Evolutionary conservation across 2,113 vertebrate species (phyloP).

Genomic region (cat (Felis catus)): DNA sequence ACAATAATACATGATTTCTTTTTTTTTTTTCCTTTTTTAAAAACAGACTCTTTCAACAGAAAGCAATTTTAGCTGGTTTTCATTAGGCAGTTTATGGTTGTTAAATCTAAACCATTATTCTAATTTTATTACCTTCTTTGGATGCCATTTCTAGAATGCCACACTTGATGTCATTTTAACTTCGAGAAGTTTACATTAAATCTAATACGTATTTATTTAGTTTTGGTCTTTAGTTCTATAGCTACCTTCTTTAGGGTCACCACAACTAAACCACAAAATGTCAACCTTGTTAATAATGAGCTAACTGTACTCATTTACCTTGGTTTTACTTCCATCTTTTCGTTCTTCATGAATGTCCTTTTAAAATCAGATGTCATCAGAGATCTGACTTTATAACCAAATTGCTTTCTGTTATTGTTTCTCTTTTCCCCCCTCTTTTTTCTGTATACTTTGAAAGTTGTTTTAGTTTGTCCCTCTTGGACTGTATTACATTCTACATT

Average conservation of each 20-base stretch:
- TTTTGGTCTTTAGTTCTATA: neutral
- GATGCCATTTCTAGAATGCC: neutral
- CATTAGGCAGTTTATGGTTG: neutral
- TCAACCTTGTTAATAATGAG: neutral
- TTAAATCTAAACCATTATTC: neutral
- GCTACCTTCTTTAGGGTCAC: neutral
- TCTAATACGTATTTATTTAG: neutral
- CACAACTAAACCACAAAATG: neutral
- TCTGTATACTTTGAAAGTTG: neutral
- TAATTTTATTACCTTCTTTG: neutral
- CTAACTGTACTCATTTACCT: neutral
- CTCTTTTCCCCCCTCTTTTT: neutral
- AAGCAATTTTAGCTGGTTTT: neutral
- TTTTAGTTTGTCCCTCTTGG: neutral
- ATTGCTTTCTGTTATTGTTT: neutral
- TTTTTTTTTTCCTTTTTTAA: neutral
- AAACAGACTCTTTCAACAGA: neutral
- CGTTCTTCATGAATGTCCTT: neutral
- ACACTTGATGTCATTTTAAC: neutral
- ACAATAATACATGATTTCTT: neutral
- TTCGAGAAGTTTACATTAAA: neutral
- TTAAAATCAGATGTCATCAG: neutral
- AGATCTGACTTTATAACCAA: neutral
- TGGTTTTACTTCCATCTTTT: neutral
- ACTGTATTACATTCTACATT: neutral